Percentiles rank a stretch among this genome's conserved stretches.
These are phyloP conservation scores for Oligia strigilis DNA, from an alignment of 2,888 invertebrate genomes.

Conservation along the genomic window DNA sequence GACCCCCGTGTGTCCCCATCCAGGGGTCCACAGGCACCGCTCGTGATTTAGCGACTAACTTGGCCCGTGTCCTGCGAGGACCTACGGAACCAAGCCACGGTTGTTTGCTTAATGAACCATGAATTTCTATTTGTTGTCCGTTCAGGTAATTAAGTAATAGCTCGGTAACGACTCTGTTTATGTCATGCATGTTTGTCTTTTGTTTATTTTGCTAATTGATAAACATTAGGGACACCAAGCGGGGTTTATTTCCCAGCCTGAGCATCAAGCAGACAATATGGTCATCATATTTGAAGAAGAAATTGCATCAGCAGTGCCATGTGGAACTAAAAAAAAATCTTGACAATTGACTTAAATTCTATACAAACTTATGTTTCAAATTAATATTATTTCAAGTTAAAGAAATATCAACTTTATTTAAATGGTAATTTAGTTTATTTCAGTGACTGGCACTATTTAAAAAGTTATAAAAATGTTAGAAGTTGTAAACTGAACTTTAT, in stretches of 20 bases:
- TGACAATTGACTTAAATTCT: not conserved
- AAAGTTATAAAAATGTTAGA: too few relatives aligned
- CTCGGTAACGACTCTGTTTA: constrained; percentile 65
- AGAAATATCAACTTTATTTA: too few relatives aligned
- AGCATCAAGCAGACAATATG: too few relatives aligned
- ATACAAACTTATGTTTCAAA: too few relatives aligned
- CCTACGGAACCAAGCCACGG: constrained; percentile 77
- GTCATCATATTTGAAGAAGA: too few relatives aligned
- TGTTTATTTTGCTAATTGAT: constrained; percentile 12
- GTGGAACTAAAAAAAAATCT: not conserved
- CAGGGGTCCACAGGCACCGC: constrained; percentile 81
- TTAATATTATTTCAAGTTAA: too few relatives aligned
- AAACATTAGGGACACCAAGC: not conserved
- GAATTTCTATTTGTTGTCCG: constrained; percentile 88
- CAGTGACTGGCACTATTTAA: too few relatives aligned
- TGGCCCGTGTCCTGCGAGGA: constrained; percentile 84
- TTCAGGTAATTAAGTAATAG: constrained; percentile 88
- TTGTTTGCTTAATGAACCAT: constrained; percentile 88
- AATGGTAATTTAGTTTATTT: too few relatives aligned
- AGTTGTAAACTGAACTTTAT: too few relatives aligned
- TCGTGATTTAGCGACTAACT: constrained; percentile 88
- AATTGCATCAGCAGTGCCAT: not conserved
- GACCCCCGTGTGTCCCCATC: constrained; percentile 69
- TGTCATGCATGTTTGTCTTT: constrained; percentile 39
- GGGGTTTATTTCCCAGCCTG: not conserved